Conservation (phyloP, 2,797 vertebrate species). For the Australoheros facetus region DNA sequence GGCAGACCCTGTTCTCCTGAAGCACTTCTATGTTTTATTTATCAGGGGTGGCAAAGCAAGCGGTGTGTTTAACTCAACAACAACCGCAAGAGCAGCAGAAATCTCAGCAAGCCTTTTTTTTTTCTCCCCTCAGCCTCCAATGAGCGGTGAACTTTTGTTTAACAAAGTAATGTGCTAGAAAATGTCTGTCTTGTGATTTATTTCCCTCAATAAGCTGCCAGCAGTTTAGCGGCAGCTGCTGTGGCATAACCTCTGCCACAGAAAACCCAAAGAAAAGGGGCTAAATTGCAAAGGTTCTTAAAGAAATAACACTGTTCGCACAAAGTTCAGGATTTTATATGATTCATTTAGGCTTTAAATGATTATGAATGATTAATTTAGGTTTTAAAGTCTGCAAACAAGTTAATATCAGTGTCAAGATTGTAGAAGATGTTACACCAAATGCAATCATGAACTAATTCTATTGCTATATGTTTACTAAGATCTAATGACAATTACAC, state of each 20-base stretch:
- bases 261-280: conserved; percentile 10
- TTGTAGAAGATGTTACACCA: conserved; percentile 46
- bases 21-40: conserved; percentile 77
- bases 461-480: conserved; percentile 57
- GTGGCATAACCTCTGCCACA: conserved; percentile 13
- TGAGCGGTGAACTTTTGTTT: conserved; percentile 46
- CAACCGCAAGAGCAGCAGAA: conserved; percentile 62
- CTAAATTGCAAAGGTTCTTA: background rate
- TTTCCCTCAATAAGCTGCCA: conserved; percentile 52
- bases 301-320: conserved; percentile 6
- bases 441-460: conserved; percentile 59
- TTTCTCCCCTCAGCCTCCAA: background rate
- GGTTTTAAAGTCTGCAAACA: conserved; percentile 18
- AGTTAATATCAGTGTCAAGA: conserved; percentile 53
- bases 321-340: conserved; percentile 15
- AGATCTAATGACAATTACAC: conserved; percentile 64
- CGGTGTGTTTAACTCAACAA: conserved; percentile 72
- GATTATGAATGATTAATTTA: conserved; percentile 25
- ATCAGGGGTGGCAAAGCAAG: conserved; percentile 66
- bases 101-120: conserved; percentile 44
- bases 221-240: conserved; percentile 33
- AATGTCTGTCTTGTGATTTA: conserved; percentile 49
- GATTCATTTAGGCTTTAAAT: conserved; percentile 27
- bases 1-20: conserved; percentile 43
- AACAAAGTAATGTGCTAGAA: conserved; percentile 46